Conservation (phyloP, 2,888 invertebrate genomes). For the Acleris emargana region DNA sequence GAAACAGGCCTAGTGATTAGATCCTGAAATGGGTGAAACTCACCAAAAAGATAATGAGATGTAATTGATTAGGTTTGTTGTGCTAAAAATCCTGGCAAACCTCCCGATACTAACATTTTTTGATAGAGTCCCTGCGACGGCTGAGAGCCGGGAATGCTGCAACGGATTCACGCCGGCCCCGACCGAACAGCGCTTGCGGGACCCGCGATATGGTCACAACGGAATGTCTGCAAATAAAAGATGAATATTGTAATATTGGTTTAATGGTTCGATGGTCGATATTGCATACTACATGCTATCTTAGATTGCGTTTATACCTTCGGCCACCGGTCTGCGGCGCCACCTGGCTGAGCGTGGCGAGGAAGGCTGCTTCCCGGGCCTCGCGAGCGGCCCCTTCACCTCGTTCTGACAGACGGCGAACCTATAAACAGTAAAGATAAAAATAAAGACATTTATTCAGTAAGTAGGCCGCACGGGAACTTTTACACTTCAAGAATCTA, state of each 20-base stretch:
- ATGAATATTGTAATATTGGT: too few species aligned
- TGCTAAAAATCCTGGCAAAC: not conserved
- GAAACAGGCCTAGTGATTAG: conserved; percentile 44
- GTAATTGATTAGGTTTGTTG: not conserved
- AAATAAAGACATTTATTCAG: too few species aligned
- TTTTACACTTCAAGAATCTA: too few species aligned
- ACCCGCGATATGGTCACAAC: conserved; percentile 94
- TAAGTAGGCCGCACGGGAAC: too few species aligned
- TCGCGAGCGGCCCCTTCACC: conserved; percentile 90
- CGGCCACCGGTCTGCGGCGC: conserved; percentile 90
- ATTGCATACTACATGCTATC: too few species aligned
- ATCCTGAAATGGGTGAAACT: conserved; percentile 6
- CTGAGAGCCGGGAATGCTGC: conserved; percentile 88
- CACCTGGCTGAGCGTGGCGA: conserved; percentile 91
- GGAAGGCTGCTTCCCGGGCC: conserved; percentile 91
- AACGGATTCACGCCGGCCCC: conserved; percentile 91
- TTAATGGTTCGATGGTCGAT: too few species aligned
- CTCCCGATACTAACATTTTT: conserved; percentile 68
- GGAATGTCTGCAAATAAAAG: conserved; percentile 85
- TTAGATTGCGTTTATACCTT: conserved; percentile 52
- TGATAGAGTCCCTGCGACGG: conserved; percentile 73
- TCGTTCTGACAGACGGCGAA: conserved; percentile 91
- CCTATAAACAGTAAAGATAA: conserved; percentile 79
- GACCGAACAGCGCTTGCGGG: conserved; percentile 89
- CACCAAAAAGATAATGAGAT: not conserved